Evolutionary conservation across 2,888 invertebrate genomes (phyloP), one percentile per base, ranked within the genome.

Genomic region (Epirrhoe tristata): DNA sequence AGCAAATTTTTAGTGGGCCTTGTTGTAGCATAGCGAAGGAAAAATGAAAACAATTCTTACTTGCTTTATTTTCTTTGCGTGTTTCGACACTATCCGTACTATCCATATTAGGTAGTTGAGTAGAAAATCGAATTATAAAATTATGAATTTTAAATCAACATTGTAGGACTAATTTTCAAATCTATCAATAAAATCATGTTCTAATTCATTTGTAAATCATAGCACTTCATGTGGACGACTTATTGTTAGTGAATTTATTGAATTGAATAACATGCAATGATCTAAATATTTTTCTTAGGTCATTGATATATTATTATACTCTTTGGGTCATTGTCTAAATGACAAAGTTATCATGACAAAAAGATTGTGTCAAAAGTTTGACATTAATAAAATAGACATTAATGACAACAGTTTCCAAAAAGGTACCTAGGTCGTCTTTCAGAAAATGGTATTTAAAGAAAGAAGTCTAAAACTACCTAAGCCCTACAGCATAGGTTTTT

Each of bases 21-120:
- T 39, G 10, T 39, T 39, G 2, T 10, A 39, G 36, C 7, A 39
- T 12, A 4, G 12, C 12, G 12, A 12, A 12, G 12, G 12, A 2
- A 12, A 12, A 43, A 12, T 5, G 4, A 12, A 12, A 4, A 43
- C 10, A 54, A 24, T 39, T 46, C 57, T 58, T 46, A 58, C 56
- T 51, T 51, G 50, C 7, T 52, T 39, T 56, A 50, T 34, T 59
- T 55, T 59, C 50, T 16, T 50, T n/a, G 17, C 12, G 12, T 3
- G 6, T 54, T 59, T 55, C 32, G 14, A 0, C 55, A n/a, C 59
- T 12, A 16, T 31, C 55, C n/a, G 54, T 16, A 24, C 16, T 46
- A 6, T 32, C 48, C 31, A 24, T 14, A 48, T 17, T 39, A 12
- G 10, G 17, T 10, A 32, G 34, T 1, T 48, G 8, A 8, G 50